A percentile compares a stretch with the other conserved stretches of the same genome.
Evolutionary conservation across 1,140 invertebrate genomes (phyloP).

Genomic region (Venturia canescens): DNA sequence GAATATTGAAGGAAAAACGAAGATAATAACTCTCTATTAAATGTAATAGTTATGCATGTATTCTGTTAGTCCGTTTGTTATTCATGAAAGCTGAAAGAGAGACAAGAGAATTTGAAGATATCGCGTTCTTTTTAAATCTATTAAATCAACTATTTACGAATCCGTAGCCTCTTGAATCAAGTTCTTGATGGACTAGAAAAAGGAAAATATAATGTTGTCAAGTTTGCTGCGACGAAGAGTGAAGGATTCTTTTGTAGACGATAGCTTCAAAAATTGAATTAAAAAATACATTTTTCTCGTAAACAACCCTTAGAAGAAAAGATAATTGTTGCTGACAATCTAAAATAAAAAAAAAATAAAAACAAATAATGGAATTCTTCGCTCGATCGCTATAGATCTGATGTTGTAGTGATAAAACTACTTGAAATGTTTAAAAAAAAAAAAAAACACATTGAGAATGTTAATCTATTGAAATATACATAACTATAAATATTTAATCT

Average conservation of each 20-base stretch:
- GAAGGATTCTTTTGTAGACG: background rate
- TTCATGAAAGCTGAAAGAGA: slow-evolving; percentile 6
- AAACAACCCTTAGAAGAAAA: background rate
- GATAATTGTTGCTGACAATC: background rate
- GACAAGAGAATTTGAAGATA: background rate
- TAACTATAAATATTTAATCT: background rate
- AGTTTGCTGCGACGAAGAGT: background rate
- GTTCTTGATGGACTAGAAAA: background rate
- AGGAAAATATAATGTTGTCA: background rate
- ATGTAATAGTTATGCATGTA: slow-evolving; percentile 35
- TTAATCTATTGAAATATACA: background rate
- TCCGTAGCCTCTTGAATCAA: background rate
- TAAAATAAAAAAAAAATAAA: background rate
- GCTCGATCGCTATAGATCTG: slow-evolving; percentile 25
- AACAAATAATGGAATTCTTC: background rate
- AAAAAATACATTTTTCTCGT: background rate
- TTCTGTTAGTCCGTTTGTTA: slow-evolving; percentile 31
- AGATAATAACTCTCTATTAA: slow-evolving; percentile 42
- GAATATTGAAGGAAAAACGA: background rate
- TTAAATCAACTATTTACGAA: slow-evolving; percentile 2
- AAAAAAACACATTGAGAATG: slow-evolving; percentile 2
- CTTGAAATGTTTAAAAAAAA: slow-evolving; percentile 6
- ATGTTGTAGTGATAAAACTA: slow-evolving; percentile 5
- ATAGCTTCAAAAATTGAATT: background rate
- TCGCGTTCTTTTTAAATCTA: background rate